These are phyloP conservation scores for Linepithema humile DNA, from an alignment of 1,140 invertebrate species.

Conservation along the genomic window DNA sequence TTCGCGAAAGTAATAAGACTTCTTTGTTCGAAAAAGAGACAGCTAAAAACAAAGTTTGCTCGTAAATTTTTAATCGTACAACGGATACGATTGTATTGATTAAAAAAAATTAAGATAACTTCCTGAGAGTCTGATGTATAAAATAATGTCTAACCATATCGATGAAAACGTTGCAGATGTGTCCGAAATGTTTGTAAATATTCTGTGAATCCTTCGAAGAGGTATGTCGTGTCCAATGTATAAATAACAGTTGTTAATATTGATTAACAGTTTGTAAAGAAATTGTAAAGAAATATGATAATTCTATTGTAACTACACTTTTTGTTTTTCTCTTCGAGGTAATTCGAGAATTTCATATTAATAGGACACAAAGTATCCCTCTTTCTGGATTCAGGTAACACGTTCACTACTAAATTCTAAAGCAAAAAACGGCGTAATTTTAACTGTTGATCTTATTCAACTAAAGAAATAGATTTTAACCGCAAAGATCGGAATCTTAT, in stretches of 20 bases:
- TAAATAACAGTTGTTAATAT: slow-evolving; percentile 15
- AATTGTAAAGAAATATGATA: background rate
- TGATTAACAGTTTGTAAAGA: background rate
- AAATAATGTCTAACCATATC: slow-evolving; percentile 66
- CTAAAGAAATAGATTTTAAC: too few species aligned
- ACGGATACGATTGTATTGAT: background rate
- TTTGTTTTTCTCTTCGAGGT: background rate
- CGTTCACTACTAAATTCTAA: background rate
- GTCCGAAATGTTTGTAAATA: slow-evolving; percentile 20
- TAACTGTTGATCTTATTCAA: slow-evolving; percentile 13
- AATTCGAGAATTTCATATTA: slow-evolving; percentile 3
- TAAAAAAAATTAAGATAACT: background rate
- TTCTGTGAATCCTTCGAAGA: background rate
- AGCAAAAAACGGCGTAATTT: background rate
- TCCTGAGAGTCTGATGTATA: slow-evolving; percentile 46
- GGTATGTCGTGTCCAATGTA: slow-evolving; percentile 12
- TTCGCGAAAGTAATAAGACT: slow-evolving; percentile 45
- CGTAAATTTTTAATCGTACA: slow-evolving; percentile 41
- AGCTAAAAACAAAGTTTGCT: slow-evolving; percentile 28
- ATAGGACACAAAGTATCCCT: background rate
- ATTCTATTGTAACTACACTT: slow-evolving; percentile 4
- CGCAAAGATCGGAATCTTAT: too few species aligned
- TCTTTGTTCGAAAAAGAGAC: slow-evolving; percentile 37
- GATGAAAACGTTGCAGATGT: slow-evolving; percentile 41
- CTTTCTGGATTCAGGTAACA: background rate